Conservation (phyloP, 2,113 vertebrate genomes). For the Machaerirhynchus nigripectus region DNA sequence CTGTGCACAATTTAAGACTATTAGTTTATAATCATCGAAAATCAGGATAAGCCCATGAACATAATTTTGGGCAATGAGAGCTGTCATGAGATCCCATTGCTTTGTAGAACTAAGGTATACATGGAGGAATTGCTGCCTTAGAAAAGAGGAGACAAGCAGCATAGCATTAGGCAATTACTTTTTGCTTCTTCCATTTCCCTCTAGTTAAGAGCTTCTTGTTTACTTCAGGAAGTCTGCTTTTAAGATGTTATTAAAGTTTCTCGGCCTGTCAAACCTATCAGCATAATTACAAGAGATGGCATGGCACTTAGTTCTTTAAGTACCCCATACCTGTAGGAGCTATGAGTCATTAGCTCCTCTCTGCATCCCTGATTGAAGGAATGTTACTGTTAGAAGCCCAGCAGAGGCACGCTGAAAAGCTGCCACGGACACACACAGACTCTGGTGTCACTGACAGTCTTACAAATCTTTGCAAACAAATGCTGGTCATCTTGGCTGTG, state of each 20-base stretch:
- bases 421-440: not conserved
- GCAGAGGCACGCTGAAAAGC: not conserved
- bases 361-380: not conserved
- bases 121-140: not conserved
- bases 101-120: not conserved
- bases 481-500: not conserved
- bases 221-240: slow-evolving; percentile 29
- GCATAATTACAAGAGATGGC: slow-evolving; percentile 27
- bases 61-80: not conserved
- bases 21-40: not conserved
- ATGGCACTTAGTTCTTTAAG: slow-evolving; percentile 5
- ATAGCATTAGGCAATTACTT: not conserved
- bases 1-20: not conserved
- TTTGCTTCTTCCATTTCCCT: not conserved
- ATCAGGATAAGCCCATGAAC: not conserved
- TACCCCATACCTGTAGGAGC: slow-evolving; percentile 15
- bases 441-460: not conserved
- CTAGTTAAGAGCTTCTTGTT: slow-evolving; percentile 14
- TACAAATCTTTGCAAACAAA: not conserved
- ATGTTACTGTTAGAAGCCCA: not conserved
- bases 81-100: not conserved
- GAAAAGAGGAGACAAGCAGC: not conserved
- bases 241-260: not conserved
- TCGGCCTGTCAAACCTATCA: slow-evolving; percentile 20
- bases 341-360: slow-evolving; percentile 25